Base-by-base conservation (phyloP, 1,140 invertebrate genomes). In the Phthorimaea operculella region DNA sequence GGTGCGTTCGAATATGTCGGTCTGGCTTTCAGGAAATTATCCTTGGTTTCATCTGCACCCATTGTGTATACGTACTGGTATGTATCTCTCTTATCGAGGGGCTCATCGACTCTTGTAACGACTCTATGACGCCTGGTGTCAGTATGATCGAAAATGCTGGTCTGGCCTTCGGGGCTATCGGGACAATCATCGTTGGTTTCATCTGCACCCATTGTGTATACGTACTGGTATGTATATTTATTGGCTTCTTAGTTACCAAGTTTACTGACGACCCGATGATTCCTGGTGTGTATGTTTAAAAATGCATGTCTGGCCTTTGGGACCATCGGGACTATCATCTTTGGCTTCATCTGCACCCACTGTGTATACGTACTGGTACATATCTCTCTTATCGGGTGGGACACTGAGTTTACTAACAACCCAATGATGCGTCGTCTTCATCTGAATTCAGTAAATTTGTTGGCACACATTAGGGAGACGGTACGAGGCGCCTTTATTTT, bases 101-200 rank as follows among this genome's bases (percentile, higher is more conserved):
- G n/a, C n/a, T n/a, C n/a, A n/a, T n/a, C n/a, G n/a, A n/a, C n/a
- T n/a, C n/a, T n/a, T n/a, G n/a, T n/a, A n/a, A n/a, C n/a, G n/a
- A n/a, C n/a, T n/a, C n/a, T n/a, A n/a, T n/a, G n/a, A n/a, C n/a
- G n/a, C n/a, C n/a, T n/a, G n/a, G n/a, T n/a, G n/a, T n/a, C n/a
- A n/a, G n/a, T n/a, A n/a, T n/a, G n/a, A n/a, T 97, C 62, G 91
- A 90, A 66, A 92, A 96, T 76, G 92, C 93, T 17, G 95, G 95
- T 11, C 67, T 96, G 0, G 66, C 91, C 8, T 89, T 93, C 58
- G 92, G 93, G 21, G 86, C 89, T 6, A 68, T 93, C 8, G 91
- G 92, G 2, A 92, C 93, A 0, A 74, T 93, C 14, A 64, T 95
- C 12, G 87, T 94, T 33, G 93, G 92, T 6, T 81, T 94, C 21